These are phyloP conservation scores for Notiomystis cincta DNA, from an alignment of 2,113 vertebrate genomes.

Conservation along the genomic window DNA sequence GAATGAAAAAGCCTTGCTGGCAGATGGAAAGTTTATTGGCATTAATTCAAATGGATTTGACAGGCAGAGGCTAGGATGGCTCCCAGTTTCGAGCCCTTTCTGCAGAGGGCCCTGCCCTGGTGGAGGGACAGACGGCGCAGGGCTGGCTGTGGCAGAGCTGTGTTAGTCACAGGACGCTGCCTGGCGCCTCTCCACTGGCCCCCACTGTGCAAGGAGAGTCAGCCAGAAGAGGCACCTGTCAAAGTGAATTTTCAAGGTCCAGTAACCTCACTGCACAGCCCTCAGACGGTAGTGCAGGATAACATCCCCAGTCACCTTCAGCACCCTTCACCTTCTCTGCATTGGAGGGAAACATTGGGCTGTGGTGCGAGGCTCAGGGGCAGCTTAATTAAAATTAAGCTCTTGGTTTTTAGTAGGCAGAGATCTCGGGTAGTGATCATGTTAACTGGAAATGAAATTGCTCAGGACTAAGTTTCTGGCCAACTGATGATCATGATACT, in stretches of 20 bases:
- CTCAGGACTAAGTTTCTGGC: not conserved
- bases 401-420: not conserved
- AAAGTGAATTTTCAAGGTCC: constrained; percentile 72
- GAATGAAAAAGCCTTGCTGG: constrained; percentile 28
- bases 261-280: constrained; percentile 32
- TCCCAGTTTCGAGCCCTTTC: constrained; percentile 37
- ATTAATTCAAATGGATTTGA: constrained; percentile 75
- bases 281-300: constrained; percentile 9
- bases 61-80: constrained; percentile 15
- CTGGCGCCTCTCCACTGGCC: constrained; percentile 45
- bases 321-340: constrained; percentile 1
- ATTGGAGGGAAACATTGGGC: not conserved
- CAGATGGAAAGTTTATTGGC: constrained; percentile 69
- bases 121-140: constrained; percentile 62
- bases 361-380: not conserved
- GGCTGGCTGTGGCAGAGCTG: constrained; percentile 60
- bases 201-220: constrained; percentile 56
- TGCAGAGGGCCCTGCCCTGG: constrained; percentile 37
- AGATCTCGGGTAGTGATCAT: not conserved
- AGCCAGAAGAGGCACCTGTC: constrained; percentile 73
- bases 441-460: not conserved
- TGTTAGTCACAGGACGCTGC: constrained; percentile 69
- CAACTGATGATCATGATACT: not conserved
- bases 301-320: not conserved
- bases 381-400: not conserved